phyloP scores from a whole-genome alignment of 2,888 invertebrate species.

The Brenthis daphne region DNA sequence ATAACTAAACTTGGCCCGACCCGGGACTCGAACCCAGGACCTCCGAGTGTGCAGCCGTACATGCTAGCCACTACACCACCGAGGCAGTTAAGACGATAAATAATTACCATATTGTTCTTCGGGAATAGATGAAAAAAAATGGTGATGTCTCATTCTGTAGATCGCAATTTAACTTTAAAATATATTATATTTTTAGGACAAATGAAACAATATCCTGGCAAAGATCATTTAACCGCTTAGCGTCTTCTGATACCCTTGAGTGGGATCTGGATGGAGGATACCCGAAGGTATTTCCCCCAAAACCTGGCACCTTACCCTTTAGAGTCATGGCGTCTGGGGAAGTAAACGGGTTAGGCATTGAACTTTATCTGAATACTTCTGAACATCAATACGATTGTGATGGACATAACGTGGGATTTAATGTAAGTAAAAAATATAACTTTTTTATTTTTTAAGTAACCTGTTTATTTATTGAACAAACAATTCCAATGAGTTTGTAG shows the following conservation, averaged over 20 bases:
- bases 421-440: constrained; percentile 52
- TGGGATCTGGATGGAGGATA: constrained; percentile 72
- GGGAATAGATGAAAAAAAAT: no score
- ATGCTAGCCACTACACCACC: no score
- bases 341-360: constrained; percentile 66
- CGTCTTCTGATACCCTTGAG: constrained; percentile 47
- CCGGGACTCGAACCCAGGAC: no score
- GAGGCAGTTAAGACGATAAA: neutral
- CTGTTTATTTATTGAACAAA: neutral
- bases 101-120: no score
- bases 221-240: constrained; percentile 52
- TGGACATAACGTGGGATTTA: constrained; percentile 72
- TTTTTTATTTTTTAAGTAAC: neutral
- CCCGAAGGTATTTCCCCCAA: constrained; percentile 64
- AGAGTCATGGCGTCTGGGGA: constrained; percentile 73
- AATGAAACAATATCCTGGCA: constrained; percentile 68
- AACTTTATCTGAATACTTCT: constrained; percentile 67
- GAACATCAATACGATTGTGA: constrained; percentile 73
- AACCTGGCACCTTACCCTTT: constrained; percentile 56
- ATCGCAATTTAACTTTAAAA: neutral
- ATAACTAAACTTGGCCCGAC: no score
- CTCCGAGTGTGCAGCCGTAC: no score
- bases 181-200: constrained; percentile 50
- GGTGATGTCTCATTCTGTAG: no score
- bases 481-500: neutral